Percentiles rank a stretch among this genome's conserved stretches.
phyloP scores from a whole-genome alignment of 2,888 invertebrate species.

The Alloplasta piceator region DNA sequence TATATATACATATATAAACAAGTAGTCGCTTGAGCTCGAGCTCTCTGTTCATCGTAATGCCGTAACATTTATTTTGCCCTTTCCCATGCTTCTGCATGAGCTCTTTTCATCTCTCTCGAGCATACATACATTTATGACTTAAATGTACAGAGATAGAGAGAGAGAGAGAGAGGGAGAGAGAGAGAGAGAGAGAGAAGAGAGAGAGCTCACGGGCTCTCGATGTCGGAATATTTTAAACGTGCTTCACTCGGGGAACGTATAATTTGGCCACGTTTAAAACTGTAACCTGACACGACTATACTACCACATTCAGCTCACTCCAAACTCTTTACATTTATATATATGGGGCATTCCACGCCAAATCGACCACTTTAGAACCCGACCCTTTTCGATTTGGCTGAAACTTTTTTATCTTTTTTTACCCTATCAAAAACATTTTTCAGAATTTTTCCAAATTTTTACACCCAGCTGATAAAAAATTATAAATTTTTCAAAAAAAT shows the following conservation, averaged over 20 bases:
- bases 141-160: constrained; percentile 25
- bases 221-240: constrained; percentile 81
- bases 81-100: constrained; percentile 73
- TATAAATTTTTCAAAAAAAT: no score
- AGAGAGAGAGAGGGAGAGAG: neutral
- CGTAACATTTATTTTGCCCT: constrained; percentile 82
- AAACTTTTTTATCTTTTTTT: no score
- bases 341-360: no score
- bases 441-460: no score
- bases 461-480: no score
- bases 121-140: constrained; percentile 26
- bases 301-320: constrained; percentile 69
- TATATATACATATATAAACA: constrained; percentile 6
- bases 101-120: constrained; percentile 25
- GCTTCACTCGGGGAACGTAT: constrained; percentile 78
- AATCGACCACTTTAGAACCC: no score
- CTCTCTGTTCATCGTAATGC: constrained; percentile 78
- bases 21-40: constrained; percentile 54
- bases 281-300: constrained; percentile 82
- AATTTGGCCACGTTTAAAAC: constrained; percentile 82
- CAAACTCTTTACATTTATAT: constrained; percentile 53
- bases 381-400: no score
- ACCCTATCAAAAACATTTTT: no score
- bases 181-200: neutral
- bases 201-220: constrained; percentile 61